These are phyloP conservation scores for Anser brachyrhynchus DNA, from an alignment of 2,113 vertebrate species.

Conservation along the genomic window DNA sequence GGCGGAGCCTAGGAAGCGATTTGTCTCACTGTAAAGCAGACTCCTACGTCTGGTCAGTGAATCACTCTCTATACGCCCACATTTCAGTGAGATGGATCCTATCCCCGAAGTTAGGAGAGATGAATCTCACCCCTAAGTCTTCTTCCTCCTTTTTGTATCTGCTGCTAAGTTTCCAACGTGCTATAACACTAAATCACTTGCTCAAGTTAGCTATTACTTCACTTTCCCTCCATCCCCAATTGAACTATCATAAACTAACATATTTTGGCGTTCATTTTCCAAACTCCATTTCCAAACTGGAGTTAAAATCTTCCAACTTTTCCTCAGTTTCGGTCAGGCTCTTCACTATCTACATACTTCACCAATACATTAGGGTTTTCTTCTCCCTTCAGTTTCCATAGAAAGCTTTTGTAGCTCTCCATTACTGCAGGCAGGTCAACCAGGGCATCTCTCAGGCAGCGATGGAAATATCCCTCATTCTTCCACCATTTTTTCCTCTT, in stretches of 20 bases:
- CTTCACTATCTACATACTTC: neutral
- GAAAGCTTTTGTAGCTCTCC: neutral
- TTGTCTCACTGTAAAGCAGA: slow-evolving; percentile 70
- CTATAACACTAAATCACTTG: neutral
- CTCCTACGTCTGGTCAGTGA: slow-evolving; percentile 72
- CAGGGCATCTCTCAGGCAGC: neutral
- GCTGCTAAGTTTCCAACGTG: neutral
- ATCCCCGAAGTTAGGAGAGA: slow-evolving; percentile 49
- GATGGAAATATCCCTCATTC: neutral
- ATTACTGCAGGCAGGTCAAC: neutral
- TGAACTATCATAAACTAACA: neutral
- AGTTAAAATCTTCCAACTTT: neutral
- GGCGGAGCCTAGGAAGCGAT: slow-evolving; percentile 59
- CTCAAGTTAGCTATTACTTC: slow-evolving; percentile 6
- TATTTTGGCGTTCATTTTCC: neutral
- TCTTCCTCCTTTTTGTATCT: slow-evolving; percentile 50
- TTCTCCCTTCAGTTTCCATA: neutral
- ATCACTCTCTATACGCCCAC: slow-evolving; percentile 64
- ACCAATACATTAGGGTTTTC: neutral
- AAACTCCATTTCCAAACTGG: neutral
- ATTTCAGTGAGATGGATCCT: slow-evolving; percentile 56
- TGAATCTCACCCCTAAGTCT: slow-evolving; percentile 53
- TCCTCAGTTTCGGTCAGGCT: neutral
- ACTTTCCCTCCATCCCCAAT: neutral
- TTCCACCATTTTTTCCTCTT: neutral